Evolutionary conservation across 2,113 vertebrate species (phyloP), one percentile per base, ranked within the genome.

Genomic region (Jaculus jaculus): DNA sequence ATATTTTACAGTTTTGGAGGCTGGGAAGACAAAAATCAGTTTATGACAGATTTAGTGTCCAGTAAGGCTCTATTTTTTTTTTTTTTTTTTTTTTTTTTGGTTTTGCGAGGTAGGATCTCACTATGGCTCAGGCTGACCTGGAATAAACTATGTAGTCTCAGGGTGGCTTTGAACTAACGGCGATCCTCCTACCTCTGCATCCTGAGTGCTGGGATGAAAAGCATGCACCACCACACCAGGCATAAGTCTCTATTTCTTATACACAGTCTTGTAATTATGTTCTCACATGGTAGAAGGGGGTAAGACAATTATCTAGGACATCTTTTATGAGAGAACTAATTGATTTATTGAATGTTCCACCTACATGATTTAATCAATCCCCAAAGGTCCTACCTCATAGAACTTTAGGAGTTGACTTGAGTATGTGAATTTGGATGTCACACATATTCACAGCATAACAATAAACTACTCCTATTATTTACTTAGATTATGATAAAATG

Each of bases 401-500:
- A 15, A 78, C 7, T 42, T 13, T 42, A 63, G 54, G 28, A 2
- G 18, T 42, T 68, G 5, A 79, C 39, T 84, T 83, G 10, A 24
- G 30, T 5, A 32, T 79, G 39, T 16, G 17, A 79, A 34, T 66
- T 20, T 77, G 20, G 23, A 0, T 11, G 17, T 39, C 24, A 58
- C 7, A 71, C 71, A 65, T 39, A 78, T 66, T 26, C 66, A 79
- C 17, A 87, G 16, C 3, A 20, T 37, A 74, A 3, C 30, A 61
- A 21, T 26, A 10, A 94, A n/a, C 54, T 85, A 0, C 11, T 24
- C 16, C 39, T 24, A 68, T 7, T 4, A 12, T 69, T 58, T 79
- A 34, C 84, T 30, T 94, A n/a, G 18, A 82, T n/a, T 32, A 32
- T 24, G 74, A 23, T 47, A 84, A 84, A 92, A 90, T 30, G 74